Base-by-base conservation (phyloP, 2,888 invertebrate species). In the Oxyteleia sp. region DNA sequence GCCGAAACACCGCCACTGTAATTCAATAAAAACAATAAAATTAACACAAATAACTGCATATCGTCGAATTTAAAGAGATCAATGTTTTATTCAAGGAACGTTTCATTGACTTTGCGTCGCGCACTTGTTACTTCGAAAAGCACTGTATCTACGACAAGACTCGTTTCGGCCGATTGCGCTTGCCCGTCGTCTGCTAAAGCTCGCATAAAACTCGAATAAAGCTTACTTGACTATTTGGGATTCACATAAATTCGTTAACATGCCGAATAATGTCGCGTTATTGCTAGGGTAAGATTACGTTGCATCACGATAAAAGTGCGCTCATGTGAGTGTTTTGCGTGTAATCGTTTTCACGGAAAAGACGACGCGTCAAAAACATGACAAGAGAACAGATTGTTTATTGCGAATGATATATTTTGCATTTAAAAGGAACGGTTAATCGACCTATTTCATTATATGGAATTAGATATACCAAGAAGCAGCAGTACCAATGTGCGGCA, bases 171-270 rank as follows among this genome's bases (percentile, higher is more conserved):
- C 63, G 64, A 75, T 61, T 51, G 64, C 66, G 55, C 49, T 57
- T 49, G 18, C 13, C 18, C 16, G 49, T 29, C 35, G 59, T 35
- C 43, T 49, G 82, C 69, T 84, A 85, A 87, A 87, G 85, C 83
- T 78, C 49, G 75, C 79, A 79, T 74, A 84, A 87, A 84, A 82
- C 79, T 84, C 81, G 61, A 85, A 82, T 80, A 82, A 84, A 85
- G 74, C 82, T 82, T 72, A 64, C 57, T 43, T 23, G 20, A 26
- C 32, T 43, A 38, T 71, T 59, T 59, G 49, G 29, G 26, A 63
- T 49, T 45, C 45, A 47, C 32, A 51, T 35, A 53, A 63, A 53
- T 74, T 55, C 38, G 38, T 71, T 38, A 57, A 57, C 55, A 47
- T 35, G 69, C 29, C n/a, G 26, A 64, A 63, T 47, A 47, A 47